phyloP scores from a whole-genome alignment of 2,888 invertebrate genomes.

The Eupithecia pulchellata region DNA sequence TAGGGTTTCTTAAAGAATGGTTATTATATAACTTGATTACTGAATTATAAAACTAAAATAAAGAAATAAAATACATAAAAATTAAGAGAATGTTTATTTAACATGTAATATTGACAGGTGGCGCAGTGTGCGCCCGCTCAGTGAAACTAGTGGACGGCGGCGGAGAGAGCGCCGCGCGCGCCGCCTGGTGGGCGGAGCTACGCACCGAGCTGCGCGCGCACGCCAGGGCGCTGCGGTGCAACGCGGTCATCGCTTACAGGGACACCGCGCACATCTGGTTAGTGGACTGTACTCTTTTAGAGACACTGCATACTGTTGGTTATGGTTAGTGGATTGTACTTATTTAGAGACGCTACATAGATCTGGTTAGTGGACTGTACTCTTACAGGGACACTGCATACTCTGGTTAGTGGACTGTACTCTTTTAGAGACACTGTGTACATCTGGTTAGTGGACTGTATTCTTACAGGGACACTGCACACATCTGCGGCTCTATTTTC shows the following conservation, averaged over 20 bases:
- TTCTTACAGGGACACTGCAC: not conserved
- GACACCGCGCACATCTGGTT: conserved; percentile 97
- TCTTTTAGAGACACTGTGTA: not conserved
- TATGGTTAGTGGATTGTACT: not conserved
- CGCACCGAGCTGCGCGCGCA: conserved; percentile 98
- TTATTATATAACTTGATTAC: too few species aligned
- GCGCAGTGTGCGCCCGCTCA: conserved; percentile 77
- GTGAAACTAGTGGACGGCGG: conserved; percentile 88
- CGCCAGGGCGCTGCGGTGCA: conserved; percentile 95
- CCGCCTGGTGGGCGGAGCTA: conserved; percentile 98
- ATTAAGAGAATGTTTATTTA: too few species aligned
- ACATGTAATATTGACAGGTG: conserved; percentile 57
- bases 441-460: not conserved
- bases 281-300: not conserved
- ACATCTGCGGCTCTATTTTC: too few species aligned
- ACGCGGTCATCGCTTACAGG: conserved; percentile 96
- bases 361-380: not conserved
- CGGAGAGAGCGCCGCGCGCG: conserved; percentile 95
- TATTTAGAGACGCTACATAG: not conserved
- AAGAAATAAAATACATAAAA: too few species aligned
- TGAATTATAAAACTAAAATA: too few species aligned
- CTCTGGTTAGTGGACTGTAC: not conserved
- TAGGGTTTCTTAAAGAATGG: too few species aligned
- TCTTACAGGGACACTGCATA: not conserved
- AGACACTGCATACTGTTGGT: not conserved